Evolutionary conservation across 92 coral and sea anemone species (phyloP).

Genomic region (Bergia puertoricense): DNA sequence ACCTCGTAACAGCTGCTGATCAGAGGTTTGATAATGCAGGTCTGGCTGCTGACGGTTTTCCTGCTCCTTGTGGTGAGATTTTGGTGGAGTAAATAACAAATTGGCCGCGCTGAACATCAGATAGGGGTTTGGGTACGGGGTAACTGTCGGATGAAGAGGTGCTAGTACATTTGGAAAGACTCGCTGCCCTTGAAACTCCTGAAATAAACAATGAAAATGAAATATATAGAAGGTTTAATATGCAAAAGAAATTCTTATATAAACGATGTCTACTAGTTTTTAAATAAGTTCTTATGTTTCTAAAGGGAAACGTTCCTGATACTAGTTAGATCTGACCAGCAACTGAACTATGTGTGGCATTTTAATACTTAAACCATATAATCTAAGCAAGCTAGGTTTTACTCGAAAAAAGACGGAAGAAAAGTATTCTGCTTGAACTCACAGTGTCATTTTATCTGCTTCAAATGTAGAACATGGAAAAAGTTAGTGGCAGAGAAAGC

Average conservation of each 20-base stretch:
- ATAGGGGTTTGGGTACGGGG: constrained; percentile 61
- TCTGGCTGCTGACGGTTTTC: background rate
- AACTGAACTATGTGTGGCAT: too few relatives aligned
- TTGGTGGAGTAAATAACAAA: constrained; percentile 25
- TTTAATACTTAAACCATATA: too few relatives aligned
- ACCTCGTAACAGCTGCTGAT: background rate
- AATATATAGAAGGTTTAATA: background rate
- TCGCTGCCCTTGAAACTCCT: background rate
- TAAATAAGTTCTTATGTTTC: too few relatives aligned
- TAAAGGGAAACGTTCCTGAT: too few relatives aligned
- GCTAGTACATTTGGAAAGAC: background rate
- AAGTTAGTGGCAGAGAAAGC: too few relatives aligned
- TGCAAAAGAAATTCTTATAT: background rate
- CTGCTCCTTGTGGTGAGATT: background rate
- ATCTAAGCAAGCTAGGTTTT: too few relatives aligned
- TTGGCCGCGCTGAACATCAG: constrained; percentile 75
- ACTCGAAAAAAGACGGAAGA: too few relatives aligned
- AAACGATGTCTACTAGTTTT: too few relatives aligned
- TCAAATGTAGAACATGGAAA: too few relatives aligned
- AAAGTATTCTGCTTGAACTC: too few relatives aligned
- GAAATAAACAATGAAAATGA: background rate
- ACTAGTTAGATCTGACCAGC: too few relatives aligned
- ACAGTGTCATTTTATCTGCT: too few relatives aligned
- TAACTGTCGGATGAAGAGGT: background rate
- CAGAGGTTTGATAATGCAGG: background rate